Base-by-base conservation (phyloP, 2,888 invertebrate genomes). In the Bombylius major region DNA sequence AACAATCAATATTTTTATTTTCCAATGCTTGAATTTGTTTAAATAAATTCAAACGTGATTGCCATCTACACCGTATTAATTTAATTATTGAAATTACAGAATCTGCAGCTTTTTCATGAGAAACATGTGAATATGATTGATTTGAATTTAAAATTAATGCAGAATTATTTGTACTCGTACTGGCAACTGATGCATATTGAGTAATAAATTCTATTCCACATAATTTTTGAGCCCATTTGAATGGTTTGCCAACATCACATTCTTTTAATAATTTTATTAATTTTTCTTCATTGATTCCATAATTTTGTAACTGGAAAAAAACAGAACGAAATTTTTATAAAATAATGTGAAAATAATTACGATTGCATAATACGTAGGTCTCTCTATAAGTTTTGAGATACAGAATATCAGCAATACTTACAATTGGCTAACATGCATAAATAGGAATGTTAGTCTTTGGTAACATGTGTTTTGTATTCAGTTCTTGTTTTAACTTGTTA, bases 151-250 rank as follows among this genome's bases (percentile, higher is more conserved):
- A 12, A 23, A 23, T 23, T 23, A 23, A 1, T 23, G 23, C 3
- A 23, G 23, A 23, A 53, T 56, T 32, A 31, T 47, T 11, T 32
- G 50, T 0, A 32, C 9, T 42, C 53, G 23, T 49, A 9, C 32
- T 42, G 23, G 23, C 23, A 5, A 14, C 13, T 45, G 31, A 36
- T n/a, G 46, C 31, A 45, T 8, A 46, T 55, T 5, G 47, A n/a
- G 8, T 52, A 46, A 47, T 39, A 64, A 91, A 92, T 66, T 90
- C 84, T 59, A 95, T 76, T 0, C 95, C 94, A 66, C 90, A 89
- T 74, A 96, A 81, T 70, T 83, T 81, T 73, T 96, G 96, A 0
- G 89, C 88, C 96, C 96, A 97, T 60, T 82, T 78, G 68, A 90
- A 97, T 0, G 94, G 91, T 63, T 83, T 83, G 0, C 95, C 95